phyloP scores from a whole-genome alignment of 2,888 invertebrate species.

The Lasius platythorax region DNA sequence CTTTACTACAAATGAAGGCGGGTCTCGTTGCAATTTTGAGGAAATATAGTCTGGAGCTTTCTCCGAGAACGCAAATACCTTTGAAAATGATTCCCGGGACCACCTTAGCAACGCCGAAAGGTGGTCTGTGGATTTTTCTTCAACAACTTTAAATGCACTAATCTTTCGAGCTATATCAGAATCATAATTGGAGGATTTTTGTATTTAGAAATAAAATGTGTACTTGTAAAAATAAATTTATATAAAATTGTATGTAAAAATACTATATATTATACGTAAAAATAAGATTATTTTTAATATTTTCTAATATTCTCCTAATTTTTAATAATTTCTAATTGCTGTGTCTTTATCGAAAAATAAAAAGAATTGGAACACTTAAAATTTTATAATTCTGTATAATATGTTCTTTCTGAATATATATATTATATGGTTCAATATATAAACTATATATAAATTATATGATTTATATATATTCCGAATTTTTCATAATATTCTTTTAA shows the following conservation, averaged over 20 bases:
- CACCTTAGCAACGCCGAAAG: conserved; percentile 55
- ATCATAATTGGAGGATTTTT: background rate
- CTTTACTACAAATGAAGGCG: conserved; percentile 67
- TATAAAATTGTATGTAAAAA: too few species aligned
- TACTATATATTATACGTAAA: background rate
- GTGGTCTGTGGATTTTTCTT: conserved; percentile 68
- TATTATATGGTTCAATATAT: background rate
- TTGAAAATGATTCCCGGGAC: conserved; percentile 42
- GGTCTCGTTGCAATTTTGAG: conserved; percentile 60
- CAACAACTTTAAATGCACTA: conserved; percentile 52
- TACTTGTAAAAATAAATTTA: too few species aligned
- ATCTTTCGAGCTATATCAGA: background rate
- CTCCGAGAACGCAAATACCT: conserved; percentile 68
- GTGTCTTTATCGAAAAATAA: too few species aligned
- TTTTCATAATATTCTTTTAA: background rate
- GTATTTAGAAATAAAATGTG: background rate
- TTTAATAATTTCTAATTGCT: too few species aligned
- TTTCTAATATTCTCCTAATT: too few species aligned
- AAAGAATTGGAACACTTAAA: background rate
- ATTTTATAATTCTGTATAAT: background rate
- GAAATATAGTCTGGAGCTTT: conserved; percentile 68
- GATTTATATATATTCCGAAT: background rate
- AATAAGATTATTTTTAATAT: background rate
- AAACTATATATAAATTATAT: background rate
- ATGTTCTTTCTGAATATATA: background rate